A percentile compares a stretch with the other conserved stretches of the same genome.
These are phyloP conservation scores for Etia nguti DNA, from an alignment of 2,113 vertebrate genomes.

Conservation along the genomic window DNA sequence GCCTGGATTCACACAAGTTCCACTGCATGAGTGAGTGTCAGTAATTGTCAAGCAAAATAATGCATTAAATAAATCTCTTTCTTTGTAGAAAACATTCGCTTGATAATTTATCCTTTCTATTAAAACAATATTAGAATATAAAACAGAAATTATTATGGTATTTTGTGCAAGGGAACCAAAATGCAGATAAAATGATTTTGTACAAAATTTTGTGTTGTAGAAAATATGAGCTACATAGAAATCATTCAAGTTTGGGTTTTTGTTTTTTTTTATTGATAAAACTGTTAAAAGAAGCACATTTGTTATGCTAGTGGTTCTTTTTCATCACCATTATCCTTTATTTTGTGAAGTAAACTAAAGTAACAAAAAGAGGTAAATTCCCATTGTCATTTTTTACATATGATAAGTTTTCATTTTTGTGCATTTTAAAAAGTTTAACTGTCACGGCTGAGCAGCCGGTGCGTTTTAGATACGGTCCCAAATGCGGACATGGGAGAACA, in stretches of 20 bases:
- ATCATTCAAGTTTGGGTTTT: not conserved
- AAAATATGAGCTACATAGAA: not conserved
- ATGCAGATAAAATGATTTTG: not conserved
- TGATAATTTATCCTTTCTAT: rapidly evolving
- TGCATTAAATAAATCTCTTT: not conserved
- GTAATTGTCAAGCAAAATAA: not conserved
- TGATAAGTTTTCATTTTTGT: not conserved
- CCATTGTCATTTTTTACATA: not conserved
- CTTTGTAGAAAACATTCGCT: rapidly evolving
- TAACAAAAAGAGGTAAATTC: too few species aligned
- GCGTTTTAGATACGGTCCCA: too few species aligned
- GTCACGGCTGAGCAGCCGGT: too few species aligned
- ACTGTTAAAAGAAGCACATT: not conserved
- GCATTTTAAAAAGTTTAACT: not conserved
- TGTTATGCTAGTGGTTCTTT: rapidly evolving
- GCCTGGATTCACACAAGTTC: not conserved
- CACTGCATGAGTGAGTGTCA: conserved; percentile 20
- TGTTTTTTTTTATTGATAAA: not conserved
- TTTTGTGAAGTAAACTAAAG: not conserved
- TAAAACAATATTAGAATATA: not conserved
- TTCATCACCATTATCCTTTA: not conserved
- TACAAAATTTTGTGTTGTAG: not conserved
- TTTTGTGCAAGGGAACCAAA: not conserved
- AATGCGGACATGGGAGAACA: too few species aligned
- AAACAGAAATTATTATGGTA: not conserved